These are phyloP conservation scores for Antidorcas marsupialis DNA, from an alignment of 2,113 vertebrate species.

Conservation along the genomic window DNA sequence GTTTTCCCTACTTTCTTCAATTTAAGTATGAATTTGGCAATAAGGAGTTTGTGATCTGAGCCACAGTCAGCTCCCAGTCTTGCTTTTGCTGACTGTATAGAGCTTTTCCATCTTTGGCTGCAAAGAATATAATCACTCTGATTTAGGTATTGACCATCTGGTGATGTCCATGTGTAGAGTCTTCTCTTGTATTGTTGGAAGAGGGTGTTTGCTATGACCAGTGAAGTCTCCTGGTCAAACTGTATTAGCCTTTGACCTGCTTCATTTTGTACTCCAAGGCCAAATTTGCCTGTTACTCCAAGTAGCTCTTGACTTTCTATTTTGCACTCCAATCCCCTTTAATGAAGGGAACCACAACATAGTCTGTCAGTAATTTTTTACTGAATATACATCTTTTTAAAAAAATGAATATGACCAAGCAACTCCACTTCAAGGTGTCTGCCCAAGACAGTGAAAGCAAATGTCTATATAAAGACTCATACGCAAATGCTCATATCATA, in stretches of 20 bases:
- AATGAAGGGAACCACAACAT: background rate
- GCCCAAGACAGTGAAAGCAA: background rate
- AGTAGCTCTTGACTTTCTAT: background rate
- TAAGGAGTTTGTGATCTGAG: background rate
- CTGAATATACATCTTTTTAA: background rate
- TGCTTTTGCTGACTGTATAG: background rate
- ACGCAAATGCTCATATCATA: background rate
- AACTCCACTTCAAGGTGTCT: background rate
- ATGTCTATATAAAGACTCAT: background rate
- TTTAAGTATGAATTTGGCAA: background rate
- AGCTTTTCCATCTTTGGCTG: background rate
- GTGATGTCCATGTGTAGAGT: background rate
- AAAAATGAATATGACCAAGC: background rate
- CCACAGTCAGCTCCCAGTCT: background rate
- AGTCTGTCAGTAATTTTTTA: background rate
- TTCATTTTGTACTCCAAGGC: background rate
- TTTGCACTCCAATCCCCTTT: background rate
- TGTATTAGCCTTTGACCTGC: background rate
- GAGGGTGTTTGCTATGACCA: background rate
- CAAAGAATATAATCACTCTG: background rate
- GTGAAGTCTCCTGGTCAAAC: background rate
- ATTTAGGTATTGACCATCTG: rapidly evolving
- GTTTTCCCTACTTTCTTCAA: background rate
- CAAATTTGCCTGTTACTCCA: background rate
- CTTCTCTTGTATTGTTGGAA: background rate